Base-by-base conservation (phyloP, 2,888 invertebrate genomes). In the Epiblema foenella region DNA sequence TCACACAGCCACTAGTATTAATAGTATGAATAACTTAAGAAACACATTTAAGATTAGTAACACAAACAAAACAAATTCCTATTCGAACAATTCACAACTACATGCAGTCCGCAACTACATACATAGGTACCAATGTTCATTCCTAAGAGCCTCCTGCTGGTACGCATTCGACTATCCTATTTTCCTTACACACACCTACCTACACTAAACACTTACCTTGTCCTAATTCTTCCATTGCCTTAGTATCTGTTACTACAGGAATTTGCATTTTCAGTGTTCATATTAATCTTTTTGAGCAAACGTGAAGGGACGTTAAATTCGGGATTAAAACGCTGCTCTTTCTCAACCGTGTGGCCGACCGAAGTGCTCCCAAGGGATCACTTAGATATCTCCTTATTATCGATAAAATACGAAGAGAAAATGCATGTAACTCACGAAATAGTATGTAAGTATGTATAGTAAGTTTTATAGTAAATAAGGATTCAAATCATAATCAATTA, bases 311-410 rank as follows among this genome's bases (percentile, higher is more conserved):
- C 51, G 67, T 58, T 57, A 66, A 66, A 57, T 49, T 66, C 49
- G 17, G 46, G 17, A 62, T 42, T 42, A 12, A 59, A 46, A 42
- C 52, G 54, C 20, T 42, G 54, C 42, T 39, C 33, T 49, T 51
- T 62, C 59, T 51, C 5, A 60, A 42, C 68, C 68, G n/a, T 24
- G 39, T 54, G 59, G 68, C 42, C 29, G 42, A 18, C 59, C 17
- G 8, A 52, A 60, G 52, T 39, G 29, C 42, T 17, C 68, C 68
- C 68, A 29, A 24, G 68, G 68, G 59, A 60, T 52, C 52, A 52
- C 68, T 60, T 68, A 52, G 10, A 64, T 54, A 64, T 64, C 37
- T 64, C 37, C 52, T 54, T 64, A 54, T 64, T 64, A 64, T 54
- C 20, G n/a, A 39, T 42, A 54, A 64, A 63, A 64, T 39, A 33